These are phyloP conservation scores for Cottoperca gobio DNA, from an alignment of 2,797 vertebrate genomes.

Conservation along the genomic window DNA sequence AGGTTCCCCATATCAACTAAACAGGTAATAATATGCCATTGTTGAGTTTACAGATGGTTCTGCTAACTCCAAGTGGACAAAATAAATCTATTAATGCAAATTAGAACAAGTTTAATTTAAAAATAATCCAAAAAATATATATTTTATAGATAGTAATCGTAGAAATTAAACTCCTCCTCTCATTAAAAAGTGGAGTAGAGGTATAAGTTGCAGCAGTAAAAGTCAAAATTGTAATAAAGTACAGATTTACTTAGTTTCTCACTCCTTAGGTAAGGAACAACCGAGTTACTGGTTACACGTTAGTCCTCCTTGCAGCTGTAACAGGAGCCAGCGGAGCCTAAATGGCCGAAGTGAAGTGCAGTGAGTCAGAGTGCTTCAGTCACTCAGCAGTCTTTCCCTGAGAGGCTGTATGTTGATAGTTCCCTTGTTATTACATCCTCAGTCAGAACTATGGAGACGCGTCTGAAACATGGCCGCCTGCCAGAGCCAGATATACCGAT, in stretches of 20 bases:
- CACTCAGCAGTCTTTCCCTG: conserved; percentile 77
- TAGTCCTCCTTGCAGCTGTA: conserved; percentile 53
- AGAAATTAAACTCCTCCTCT: neutral
- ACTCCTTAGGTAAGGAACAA: conserved; percentile 5
- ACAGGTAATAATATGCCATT: neutral
- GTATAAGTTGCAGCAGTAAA: neutral
- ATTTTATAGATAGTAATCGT: neutral
- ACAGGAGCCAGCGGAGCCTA: conserved; percentile 75
- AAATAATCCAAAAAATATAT: accelerated
- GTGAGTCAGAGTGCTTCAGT: conserved; percentile 86
- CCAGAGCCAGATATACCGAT: conserved; percentile 50
- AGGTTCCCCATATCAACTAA: neutral
- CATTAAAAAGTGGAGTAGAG: too few species aligned
- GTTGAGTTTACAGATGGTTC: neutral
- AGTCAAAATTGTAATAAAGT: neutral
- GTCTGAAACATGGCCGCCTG: conserved; percentile 61
- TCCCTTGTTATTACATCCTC: conserved; percentile 68
- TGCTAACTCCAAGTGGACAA: neutral
- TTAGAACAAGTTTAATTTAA: neutral
- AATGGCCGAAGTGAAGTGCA: conserved; percentile 82
- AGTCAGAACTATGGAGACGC: conserved; percentile 64
- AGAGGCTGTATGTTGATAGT: conserved; percentile 80
- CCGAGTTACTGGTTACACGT: conserved; percentile 10
- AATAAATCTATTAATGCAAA: neutral
- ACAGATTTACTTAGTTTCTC: neutral